A percentile compares a stretch with the other conserved stretches of the same genome.
phyloP scores from a whole-genome alignment of 2,888 invertebrate genomes.

The Cerceris ruficornis region DNA sequence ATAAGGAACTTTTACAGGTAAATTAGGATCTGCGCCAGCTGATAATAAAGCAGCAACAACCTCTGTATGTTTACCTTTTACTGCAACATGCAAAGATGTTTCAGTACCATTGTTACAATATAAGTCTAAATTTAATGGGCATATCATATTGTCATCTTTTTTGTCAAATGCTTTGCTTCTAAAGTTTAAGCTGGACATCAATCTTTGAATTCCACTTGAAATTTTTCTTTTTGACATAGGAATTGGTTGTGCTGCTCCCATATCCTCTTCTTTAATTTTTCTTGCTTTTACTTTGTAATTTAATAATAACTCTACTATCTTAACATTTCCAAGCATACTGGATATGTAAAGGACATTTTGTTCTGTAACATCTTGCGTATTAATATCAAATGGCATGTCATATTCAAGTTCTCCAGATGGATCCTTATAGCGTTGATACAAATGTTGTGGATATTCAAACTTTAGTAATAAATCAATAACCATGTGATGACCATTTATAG shows the following conservation, averaged over 20 bases:
- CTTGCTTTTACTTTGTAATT: constrained; percentile 87
- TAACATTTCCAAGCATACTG: constrained; percentile 91
- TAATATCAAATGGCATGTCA: constrained; percentile 95
- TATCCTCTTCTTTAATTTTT: constrained; percentile 82
- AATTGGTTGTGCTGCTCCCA: constrained; percentile 73
- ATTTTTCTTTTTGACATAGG: constrained; percentile 86
- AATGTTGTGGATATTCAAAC: constrained; percentile 90
- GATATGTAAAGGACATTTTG: constrained; percentile 96
- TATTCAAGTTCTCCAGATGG: constrained; percentile 90
- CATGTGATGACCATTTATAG: constrained; percentile 92
- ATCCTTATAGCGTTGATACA: constrained; percentile 87
- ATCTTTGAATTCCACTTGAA: constrained; percentile 93
- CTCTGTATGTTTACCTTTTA: constrained; percentile 89
- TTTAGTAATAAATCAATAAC: constrained; percentile 91
- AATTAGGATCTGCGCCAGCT: constrained; percentile 92
- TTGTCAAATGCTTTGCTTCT: constrained; percentile 83
- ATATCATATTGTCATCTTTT: constrained; percentile 83
- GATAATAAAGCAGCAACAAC: constrained; percentile 88
- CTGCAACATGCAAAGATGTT: constrained; percentile 92
- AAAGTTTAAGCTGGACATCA: constrained; percentile 91
- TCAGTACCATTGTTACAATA: constrained; percentile 90
- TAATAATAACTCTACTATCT: constrained; percentile 89
- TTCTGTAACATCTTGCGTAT: constrained; percentile 93
- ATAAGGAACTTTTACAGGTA: constrained; percentile 84
- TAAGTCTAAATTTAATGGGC: constrained; percentile 89